Percentiles rank a stretch among this genome's conserved stretches.
Conservation (phyloP, 1,140 invertebrate species). For the Papilio polytes region DNA sequence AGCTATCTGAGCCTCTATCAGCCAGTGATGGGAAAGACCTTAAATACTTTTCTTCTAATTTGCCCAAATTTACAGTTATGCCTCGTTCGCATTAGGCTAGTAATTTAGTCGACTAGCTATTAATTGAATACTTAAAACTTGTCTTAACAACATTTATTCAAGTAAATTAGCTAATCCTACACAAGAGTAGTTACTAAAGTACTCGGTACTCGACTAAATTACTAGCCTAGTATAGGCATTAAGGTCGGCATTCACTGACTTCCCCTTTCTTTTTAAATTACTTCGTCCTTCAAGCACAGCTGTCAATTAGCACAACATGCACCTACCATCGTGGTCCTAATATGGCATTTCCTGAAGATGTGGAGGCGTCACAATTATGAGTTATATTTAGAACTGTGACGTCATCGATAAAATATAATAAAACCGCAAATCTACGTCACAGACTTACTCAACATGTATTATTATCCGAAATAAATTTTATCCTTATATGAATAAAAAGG, state of each 20-base stretch:
- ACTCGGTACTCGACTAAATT: too few species aligned
- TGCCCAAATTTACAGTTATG: too few species aligned
- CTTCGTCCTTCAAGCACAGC: constrained; percentile 32
- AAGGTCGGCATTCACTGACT: background rate
- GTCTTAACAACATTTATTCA: too few species aligned
- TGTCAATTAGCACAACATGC: constrained; percentile 6
- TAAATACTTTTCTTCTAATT: too few species aligned
- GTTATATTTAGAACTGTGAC: constrained; percentile 12
- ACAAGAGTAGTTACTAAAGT: too few species aligned
- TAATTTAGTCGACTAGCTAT: too few species aligned
- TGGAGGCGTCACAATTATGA: background rate
- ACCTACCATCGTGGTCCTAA: background rate
- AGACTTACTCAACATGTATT: background rate
- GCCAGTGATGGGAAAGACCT: too few species aligned
- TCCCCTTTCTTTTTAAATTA: constrained; percentile 23
- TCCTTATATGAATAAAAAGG: background rate
- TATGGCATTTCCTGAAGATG: constrained; percentile 31
- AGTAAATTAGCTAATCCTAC: too few species aligned
- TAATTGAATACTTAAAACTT: too few species aligned
- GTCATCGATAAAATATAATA: background rate
- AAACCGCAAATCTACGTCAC: background rate
- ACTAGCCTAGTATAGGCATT: too few species aligned
- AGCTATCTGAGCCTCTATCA: too few species aligned
- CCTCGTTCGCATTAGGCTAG: too few species aligned
- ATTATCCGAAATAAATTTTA: background rate